Evolutionary conservation across 1,140 invertebrate genomes (phyloP), one percentile per base, ranked within the genome.

Genomic region (Drosophila elegans): DNA sequence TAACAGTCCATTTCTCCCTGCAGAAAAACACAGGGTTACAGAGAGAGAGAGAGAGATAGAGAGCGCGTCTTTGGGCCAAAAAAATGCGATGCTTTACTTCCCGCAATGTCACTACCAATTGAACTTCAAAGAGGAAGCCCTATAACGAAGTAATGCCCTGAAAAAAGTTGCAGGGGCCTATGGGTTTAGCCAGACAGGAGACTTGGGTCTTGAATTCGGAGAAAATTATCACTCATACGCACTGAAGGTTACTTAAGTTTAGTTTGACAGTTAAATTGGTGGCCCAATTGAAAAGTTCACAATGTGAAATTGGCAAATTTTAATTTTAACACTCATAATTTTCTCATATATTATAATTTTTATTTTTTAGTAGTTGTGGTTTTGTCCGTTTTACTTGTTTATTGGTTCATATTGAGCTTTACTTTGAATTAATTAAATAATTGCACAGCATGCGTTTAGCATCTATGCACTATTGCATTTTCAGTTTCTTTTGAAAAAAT

Each of bases 51-150:
- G 57, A 60, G 49, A 25, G 46, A 21, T 7, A 4, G 25, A 27
- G 52, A 25, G 27, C 4, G 29, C 52, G 39, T 48, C 46, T 46
- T 74, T 57, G 61, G 41, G 68, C 54, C 61, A 57, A 39, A 54
- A 59, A 75, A 72, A 75, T 75, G 72, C 73, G 72, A 21, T 21
- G 16, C 16, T 46, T 72, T 68, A 69, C 41, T 69, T 39, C 32
- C 52, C 63, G 51, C 83, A 88, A 76, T 86, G 83, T 88, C 83
- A 86, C 59, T 88, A 83, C 64, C 83, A 88, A 83, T 81, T 86
- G 68, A 52, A 62, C 71, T 62, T 72, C 41, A 60, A 60, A 59
- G 78, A 69, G 66, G 66, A 86, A 85, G 82, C 82, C 82, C 82
- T 86, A 84, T 38, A 57, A 51, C 32, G 49, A 52, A 68, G 16